Conservation (phyloP, 2,113 vertebrate species). For the Catharus bicknelli region DNA sequence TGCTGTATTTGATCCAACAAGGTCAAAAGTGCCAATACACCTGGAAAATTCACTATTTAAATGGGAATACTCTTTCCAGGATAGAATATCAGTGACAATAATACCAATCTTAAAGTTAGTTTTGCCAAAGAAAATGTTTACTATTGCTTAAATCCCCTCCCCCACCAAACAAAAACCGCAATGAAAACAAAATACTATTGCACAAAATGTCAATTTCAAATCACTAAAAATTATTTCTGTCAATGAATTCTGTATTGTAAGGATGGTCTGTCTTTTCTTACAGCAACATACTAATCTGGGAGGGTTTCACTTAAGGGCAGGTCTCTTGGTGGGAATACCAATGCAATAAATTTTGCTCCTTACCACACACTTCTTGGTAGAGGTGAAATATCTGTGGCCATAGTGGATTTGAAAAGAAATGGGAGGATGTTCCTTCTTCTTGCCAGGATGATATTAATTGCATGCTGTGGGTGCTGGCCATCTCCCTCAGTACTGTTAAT, state of each 20-base stretch:
- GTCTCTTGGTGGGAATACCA: background rate
- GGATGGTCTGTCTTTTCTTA: background rate
- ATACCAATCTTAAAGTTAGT: background rate
- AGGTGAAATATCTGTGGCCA: background rate
- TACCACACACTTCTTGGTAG: background rate
- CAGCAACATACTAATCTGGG: background rate
- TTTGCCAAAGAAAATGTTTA: background rate
- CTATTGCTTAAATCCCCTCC: background rate
- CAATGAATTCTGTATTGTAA: background rate
- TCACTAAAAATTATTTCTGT: background rate
- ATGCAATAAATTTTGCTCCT: background rate
- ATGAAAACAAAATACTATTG: background rate
- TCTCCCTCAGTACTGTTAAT: background rate
- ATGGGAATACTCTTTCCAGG: background rate
- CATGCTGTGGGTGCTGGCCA: background rate
- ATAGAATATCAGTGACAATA: background rate
- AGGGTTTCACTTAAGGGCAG: background rate
- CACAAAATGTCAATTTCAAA: background rate
- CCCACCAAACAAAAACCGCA: accelerated
- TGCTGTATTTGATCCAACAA: background rate
- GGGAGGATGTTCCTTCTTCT: background rate
- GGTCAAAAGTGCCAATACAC: background rate
- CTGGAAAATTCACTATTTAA: background rate
- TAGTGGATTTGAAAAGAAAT: background rate
- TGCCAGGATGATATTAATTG: background rate